Base-by-base conservation (phyloP, 2,888 invertebrate species). In the Adelognathus sp. region DNA sequence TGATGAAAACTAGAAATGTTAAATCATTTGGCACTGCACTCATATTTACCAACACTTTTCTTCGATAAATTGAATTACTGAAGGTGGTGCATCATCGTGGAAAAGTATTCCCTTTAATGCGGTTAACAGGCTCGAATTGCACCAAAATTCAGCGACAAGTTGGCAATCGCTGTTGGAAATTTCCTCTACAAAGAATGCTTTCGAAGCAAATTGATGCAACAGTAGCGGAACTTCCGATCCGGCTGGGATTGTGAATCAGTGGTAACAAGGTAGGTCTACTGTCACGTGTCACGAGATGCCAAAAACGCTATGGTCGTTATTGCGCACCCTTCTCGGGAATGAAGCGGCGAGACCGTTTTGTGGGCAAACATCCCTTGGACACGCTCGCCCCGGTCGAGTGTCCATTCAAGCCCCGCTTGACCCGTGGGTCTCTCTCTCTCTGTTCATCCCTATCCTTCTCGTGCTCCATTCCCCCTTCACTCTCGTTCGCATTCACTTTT, bases 341-440 rank as follows among this genome's bases (percentile, higher is more conserved):
- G 21, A 44, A 70, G 54, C 70, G 56, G 60, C 70, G 69, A 79
- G 81, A 83, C 76, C 76, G 83, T 83, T 83, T 83, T 87, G 87
- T 87, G 85, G 87, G 83, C 84, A 87, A 87, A 87, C 87, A 86
- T 86, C 81, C 82, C 85, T 87, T 85, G 82, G 87, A 81, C 80
- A 82, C 72, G 76, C 82, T 80, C 69, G 71, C 64, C 61, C 80
- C 63, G 82, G 76, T 86, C 83, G 80, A 85, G 82, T 80, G 80
- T 76, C 85, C 80, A 86, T 86, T 87, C 83, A 83, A 69, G 64
- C 78, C 81, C 56, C 76, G 50, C 78, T 69, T 78, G 78, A 73
- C 71, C 81, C 58, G 50, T 24, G 61, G 71, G 56, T 21, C 72
- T 52, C 11, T 44, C 36, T 60, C 46, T 69, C 56, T 56, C 33